These are phyloP conservation scores for Lophius americanus DNA, from an alignment of 2,797 vertebrate genomes.

Conservation along the genomic window DNA sequence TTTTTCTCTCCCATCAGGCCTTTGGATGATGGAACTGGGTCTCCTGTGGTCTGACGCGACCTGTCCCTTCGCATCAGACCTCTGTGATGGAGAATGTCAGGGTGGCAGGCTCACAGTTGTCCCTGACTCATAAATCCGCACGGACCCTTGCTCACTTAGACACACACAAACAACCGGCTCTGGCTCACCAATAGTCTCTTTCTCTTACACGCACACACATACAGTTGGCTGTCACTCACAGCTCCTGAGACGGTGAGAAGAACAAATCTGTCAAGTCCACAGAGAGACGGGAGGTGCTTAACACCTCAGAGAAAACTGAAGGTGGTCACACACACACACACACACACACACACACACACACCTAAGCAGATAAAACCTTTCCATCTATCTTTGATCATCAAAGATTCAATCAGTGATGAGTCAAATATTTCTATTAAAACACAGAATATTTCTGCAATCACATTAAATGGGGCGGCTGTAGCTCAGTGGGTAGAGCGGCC, in stretches of 20 bases:
- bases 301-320: slow-evolving; percentile 32
- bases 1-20: slow-evolving; percentile 38
- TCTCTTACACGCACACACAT: slow-evolving; percentile 17
- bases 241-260: slow-evolving; percentile 28
- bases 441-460: slow-evolving; percentile 10
- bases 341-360: not conserved
- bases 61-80: slow-evolving; percentile 72
- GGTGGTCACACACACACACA: slow-evolving; percentile 5
- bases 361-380: not conserved
- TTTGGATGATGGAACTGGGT: slow-evolving; percentile 59
- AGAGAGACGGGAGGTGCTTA: slow-evolving; percentile 34
- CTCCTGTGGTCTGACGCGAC: slow-evolving; percentile 68
- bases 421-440: slow-evolving; percentile 10
- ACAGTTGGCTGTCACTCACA: slow-evolving; percentile 50
- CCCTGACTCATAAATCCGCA: slow-evolving; percentile 65
- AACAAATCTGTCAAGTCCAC: slow-evolving; percentile 30
- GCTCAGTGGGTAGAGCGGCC: too few relatives aligned
- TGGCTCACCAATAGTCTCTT: slow-evolving; percentile 46
- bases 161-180: slow-evolving; percentile 28
- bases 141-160: not conserved
- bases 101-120: slow-evolving; percentile 50
- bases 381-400: slow-evolving; percentile 17
- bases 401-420: slow-evolving; percentile 19
- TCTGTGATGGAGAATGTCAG: slow-evolving; percentile 72
- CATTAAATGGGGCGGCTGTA: not conserved